These are phyloP conservation scores for Phymanthus crucifer DNA, from an alignment of 92 coral and sea anemone genomes.

Conservation along the genomic window DNA sequence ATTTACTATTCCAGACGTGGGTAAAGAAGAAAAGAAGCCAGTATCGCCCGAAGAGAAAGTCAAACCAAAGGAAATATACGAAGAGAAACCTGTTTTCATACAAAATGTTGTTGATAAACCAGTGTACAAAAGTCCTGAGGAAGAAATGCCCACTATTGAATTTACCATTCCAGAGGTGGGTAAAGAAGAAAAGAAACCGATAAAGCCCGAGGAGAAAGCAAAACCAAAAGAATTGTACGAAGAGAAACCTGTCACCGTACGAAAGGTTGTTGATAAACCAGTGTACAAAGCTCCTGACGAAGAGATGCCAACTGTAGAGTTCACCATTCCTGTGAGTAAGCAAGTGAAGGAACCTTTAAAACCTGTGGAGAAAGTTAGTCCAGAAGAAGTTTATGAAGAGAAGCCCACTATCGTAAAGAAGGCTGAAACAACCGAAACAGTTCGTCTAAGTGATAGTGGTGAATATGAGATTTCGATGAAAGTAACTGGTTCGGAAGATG, in stretches of 20 bases:
- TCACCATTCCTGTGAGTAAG: constrained; percentile 4
- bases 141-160: constrained; percentile 36
- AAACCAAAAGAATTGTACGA: constrained; percentile 35
- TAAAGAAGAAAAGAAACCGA: neutral
- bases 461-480: constrained; percentile 13
- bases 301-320: constrained; percentile 55
- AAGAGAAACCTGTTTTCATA: constrained; percentile 51
- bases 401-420: neutral
- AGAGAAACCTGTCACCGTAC: constrained; percentile 60
- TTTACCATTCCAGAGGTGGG: constrained; percentile 35
- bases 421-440: constrained; percentile 10
- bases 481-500: constrained; percentile 5
- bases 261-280: constrained; percentile 72
- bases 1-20: neutral
- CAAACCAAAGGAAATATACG: constrained; percentile 30
- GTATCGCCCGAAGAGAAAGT: constrained; percentile 6
- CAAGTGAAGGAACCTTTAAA: neutral
- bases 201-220: constrained; percentile 56
- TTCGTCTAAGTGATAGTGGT: neutral
- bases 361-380: neutral
- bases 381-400: constrained; percentile 29
- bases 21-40: constrained; percentile 21
- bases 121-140: constrained; percentile 54
- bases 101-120: constrained; percentile 47
- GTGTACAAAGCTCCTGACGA: constrained; percentile 44